A percentile compares a stretch with the other conserved stretches of the same genome.
Conservation (phyloP, 2,113 vertebrate species). For the Clupea harengus region DNA sequence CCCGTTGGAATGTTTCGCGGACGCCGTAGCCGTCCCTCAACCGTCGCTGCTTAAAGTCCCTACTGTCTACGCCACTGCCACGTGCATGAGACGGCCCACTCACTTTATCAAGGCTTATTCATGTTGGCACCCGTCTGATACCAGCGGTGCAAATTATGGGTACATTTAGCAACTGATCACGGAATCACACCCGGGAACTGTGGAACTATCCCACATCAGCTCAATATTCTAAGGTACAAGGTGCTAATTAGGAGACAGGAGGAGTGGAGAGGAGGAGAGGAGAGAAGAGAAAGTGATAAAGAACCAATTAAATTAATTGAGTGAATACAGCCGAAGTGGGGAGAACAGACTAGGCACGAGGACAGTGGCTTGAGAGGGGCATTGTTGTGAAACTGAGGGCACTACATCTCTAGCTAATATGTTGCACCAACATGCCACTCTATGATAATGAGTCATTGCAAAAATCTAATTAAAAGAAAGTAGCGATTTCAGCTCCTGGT, state of each 20-base stretch:
- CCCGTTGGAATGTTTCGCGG: too few relatives aligned
- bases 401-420: background rate
- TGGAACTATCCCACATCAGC: background rate
- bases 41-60: too few relatives aligned
- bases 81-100: background rate
- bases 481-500: background rate
- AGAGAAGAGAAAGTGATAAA: slow-evolving; percentile 24
- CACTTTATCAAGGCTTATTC: slow-evolving; percentile 43
- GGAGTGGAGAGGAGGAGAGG: slow-evolving; percentile 14
- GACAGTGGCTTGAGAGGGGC: slow-evolving; percentile 18
- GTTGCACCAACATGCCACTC: background rate
- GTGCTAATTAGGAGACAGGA: background rate
- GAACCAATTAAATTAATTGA: background rate
- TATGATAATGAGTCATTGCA: background rate
- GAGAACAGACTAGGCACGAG: slow-evolving; percentile 19
- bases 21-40: too few relatives aligned
- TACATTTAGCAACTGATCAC: slow-evolving; percentile 42
- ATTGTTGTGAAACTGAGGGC: background rate
- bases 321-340: too few relatives aligned
- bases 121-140: slow-evolving; percentile 26
- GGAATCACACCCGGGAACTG: slow-evolving; percentile 27
- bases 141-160: slow-evolving; percentile 39
- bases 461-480: background rate
- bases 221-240: background rate
- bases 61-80: slow-evolving; percentile 17